Conservation (phyloP, 2,113 vertebrate genomes). For the Quiscalus mexicanus region DNA sequence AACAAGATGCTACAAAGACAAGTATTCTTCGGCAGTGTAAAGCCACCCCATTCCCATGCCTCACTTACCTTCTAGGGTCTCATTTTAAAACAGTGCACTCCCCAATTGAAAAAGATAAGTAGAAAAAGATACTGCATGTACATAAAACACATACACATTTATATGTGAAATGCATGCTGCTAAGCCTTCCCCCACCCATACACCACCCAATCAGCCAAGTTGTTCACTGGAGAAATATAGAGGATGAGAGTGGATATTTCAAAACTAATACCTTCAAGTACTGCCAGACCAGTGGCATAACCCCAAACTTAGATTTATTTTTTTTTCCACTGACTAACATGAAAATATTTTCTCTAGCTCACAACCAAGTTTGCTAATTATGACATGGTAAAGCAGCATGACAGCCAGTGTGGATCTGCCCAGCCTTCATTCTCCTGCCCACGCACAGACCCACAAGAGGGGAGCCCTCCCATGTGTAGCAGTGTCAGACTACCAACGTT, state of each 20-base stretch:
- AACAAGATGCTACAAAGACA: constrained; percentile 46
- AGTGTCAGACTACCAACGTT: neutral
- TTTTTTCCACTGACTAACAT: neutral
- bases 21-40: neutral
- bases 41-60: constrained; percentile 17
- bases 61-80: constrained; percentile 18
- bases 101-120: constrained; percentile 8
- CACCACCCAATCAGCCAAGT: neutral
- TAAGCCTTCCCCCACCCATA: neutral
- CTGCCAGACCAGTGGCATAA: neutral
- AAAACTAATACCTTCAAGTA: neutral
- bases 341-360: neutral
- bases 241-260: neutral
- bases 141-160: neutral
- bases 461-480: neutral
- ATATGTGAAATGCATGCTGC: neutral
- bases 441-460: neutral
- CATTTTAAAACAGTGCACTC: neutral
- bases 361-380: neutral
- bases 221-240: neutral
- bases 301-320: neutral
- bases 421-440: neutral
- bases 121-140: neutral
- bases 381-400: neutral
- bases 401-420: neutral